Evolutionary conservation across 2,888 invertebrate species (phyloP).

Genomic region (Oligia latruncula): DNA sequence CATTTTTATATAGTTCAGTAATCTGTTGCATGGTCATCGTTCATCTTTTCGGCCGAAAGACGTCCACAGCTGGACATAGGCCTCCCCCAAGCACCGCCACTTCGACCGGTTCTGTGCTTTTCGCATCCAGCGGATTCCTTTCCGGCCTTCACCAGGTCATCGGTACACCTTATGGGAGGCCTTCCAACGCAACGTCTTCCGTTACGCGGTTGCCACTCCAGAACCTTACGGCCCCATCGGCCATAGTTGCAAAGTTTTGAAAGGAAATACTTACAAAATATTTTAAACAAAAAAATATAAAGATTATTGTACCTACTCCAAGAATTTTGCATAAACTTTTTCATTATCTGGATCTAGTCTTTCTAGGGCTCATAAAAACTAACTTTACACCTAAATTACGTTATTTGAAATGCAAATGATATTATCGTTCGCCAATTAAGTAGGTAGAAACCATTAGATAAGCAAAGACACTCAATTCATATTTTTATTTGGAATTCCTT

Average conservation of each 20-base stretch:
- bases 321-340: not conserved
- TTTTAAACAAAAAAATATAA: not conserved
- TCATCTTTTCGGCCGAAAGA: not conserved
- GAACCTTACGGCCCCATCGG: no score
- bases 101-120: no score
- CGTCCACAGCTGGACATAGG: not conserved
- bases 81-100: no score
- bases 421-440: not conserved
- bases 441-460: not conserved
- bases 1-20: not conserved
- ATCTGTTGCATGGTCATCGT: not conserved
- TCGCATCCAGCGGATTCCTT: no score
- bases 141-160: no score
- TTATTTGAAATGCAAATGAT: slow-evolving; percentile 4
- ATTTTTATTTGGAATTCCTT: no score
- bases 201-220: no score
- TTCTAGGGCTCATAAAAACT: no score
- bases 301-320: no score
- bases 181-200: no score
- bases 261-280: not conserved
- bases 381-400: not conserved
- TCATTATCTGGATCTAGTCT: not conserved
- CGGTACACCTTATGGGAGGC: no score
- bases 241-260: not conserved
- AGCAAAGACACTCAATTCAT: not conserved